A percentile compares a stretch with the other conserved stretches of the same genome.
Conservation (phyloP, 2,113 vertebrate genomes). For the Ciconia boyciana region DNA sequence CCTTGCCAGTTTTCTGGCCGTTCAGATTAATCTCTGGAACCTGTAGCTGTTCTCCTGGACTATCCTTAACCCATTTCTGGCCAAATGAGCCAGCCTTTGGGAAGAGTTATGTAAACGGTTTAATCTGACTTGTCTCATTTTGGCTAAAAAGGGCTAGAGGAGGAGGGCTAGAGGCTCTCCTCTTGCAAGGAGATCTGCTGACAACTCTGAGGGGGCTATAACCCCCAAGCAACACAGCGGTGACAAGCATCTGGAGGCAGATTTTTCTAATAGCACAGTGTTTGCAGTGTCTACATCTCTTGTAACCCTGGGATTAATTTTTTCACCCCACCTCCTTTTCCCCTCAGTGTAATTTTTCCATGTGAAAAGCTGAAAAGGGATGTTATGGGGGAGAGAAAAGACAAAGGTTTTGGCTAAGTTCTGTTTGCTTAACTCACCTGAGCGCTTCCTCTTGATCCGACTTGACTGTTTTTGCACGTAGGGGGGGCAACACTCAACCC, state of each 20-base stretch:
- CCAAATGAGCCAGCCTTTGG: not conserved
- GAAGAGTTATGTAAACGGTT: not conserved
- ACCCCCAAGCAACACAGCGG: fast-evolving
- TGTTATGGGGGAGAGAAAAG: not conserved
- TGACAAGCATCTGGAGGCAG: not conserved
- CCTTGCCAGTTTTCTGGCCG: not conserved
- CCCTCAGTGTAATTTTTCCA: not conserved
- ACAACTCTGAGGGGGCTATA: not conserved
- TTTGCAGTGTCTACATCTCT: not conserved
- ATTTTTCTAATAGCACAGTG: not conserved
- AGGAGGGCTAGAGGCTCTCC: not conserved
- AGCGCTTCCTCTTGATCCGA: not conserved
- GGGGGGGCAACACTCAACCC: not conserved
- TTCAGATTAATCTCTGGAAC: not conserved
- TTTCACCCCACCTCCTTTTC: not conserved
- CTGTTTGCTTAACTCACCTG: not conserved
- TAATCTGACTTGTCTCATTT: not conserved
- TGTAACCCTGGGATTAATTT: not conserved
- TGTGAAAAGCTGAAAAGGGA: not conserved
- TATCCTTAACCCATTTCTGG: not conserved
- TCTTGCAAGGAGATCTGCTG: not conserved
- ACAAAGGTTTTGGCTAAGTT: not conserved
- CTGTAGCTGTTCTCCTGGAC: not conserved
- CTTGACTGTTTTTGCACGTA: not conserved
- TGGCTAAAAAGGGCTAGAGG: not conserved